Evolutionary conservation across 1,140 invertebrate species (phyloP), one percentile per base, ranked within the genome.

Genomic region (Chironomus striatipennis): DNA sequence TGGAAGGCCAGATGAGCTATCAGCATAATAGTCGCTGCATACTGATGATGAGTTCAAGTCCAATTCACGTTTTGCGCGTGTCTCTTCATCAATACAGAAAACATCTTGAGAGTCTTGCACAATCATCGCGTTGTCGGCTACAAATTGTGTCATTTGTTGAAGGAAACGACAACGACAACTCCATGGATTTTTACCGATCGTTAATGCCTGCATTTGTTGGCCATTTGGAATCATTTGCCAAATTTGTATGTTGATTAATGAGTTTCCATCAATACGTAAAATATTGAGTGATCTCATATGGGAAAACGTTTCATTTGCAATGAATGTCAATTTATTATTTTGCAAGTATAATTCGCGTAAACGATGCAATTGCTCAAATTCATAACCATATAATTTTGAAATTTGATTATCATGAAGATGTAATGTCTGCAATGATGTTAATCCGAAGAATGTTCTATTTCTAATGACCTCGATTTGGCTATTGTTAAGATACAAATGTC

Each of bases 121-220:
- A 82, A 93, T 91, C 79, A 90, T 87, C 15, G 89, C 88, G 79
- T 93, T 93, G 79, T 94, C 90, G 12, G 88, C 87, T 8, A 95
- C 88, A 88, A 94, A 97, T 73, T 89, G 86, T 43, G 93, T 91
- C 76, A 96, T 84, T 77, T 93, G 90, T 79, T 94, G 90, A 74
- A 96, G 85, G 82, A 94, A 96, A 79, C 91, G 90, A 84, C 95
- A 97, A 73, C 93, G 90, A 79, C 95, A 97, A 5, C 90, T 92
- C 94, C 94, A 96, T 17, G 88, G 87, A 80, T 97, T 97, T 76
- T 90, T 87, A 0, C 90, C 90, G 4, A 97, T 85, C 0, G 89
- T 89, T 47, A 96, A 78, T 76, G 93, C 89, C 76, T 86, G 87
- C 74, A 97, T 80, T 12, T 86, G 65, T 21, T 70, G 17, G n/a